These are phyloP conservation scores for Pachliopta kotzebuea DNA, from an alignment of 2,888 invertebrate species.

Conservation along the genomic window DNA sequence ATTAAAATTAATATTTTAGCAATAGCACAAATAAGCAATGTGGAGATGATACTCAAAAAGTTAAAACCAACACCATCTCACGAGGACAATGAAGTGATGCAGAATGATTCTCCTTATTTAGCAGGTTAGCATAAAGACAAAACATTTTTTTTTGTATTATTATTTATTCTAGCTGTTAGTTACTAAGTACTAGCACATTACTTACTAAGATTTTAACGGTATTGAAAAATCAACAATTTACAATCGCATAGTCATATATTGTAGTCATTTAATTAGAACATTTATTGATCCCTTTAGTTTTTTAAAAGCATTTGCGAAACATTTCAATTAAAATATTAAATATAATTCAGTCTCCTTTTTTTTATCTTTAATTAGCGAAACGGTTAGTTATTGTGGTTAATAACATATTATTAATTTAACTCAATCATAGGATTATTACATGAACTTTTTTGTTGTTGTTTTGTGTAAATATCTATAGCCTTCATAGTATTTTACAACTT, in stretches of 20 bases:
- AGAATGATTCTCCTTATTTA: slow-evolving; percentile 53
- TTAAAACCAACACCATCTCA: slow-evolving; percentile 53
- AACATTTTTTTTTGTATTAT: background rate
- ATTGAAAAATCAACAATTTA: background rate
- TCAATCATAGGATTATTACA: too few species aligned
- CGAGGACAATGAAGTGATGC: slow-evolving; percentile 65
- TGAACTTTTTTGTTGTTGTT: too few species aligned
- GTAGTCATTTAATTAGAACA: background rate
- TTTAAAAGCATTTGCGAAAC: background rate
- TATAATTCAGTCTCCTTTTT: too few species aligned
- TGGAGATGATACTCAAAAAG: slow-evolving; percentile 49
- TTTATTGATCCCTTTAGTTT: too few species aligned
- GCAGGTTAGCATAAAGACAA: slow-evolving; percentile 29
- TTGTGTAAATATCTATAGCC: too few species aligned
- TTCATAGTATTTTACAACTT: background rate
- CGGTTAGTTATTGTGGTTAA: too few species aligned
- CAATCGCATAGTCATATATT: background rate
- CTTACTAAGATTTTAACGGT: background rate
- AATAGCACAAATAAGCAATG: slow-evolving; percentile 16
- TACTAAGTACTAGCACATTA: too few species aligned
- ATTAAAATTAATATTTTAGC: slow-evolving; percentile 1
- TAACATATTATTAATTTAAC: too few species aligned
- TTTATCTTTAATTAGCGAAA: too few species aligned
- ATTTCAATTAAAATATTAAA: background rate
- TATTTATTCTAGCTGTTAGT: background rate